These are phyloP conservation scores for Gouania willdenowi DNA, from an alignment of 2,797 vertebrate species.

Conservation along the genomic window DNA sequence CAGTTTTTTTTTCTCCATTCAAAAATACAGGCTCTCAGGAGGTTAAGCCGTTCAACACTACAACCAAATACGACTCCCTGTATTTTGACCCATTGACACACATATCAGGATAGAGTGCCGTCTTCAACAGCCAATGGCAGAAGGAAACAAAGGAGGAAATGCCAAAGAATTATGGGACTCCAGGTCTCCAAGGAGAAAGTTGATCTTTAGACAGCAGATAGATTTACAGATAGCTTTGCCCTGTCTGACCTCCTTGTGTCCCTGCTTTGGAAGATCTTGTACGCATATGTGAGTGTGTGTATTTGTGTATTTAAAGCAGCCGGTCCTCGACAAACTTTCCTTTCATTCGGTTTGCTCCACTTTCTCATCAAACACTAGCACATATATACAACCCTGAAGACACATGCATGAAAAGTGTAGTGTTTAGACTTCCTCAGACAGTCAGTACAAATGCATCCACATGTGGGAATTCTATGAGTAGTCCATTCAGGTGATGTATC, in stretches of 20 bases:
- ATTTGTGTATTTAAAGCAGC: slow-evolving; percentile 13
- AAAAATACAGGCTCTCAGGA: slow-evolving; percentile 21
- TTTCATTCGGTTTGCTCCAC: slow-evolving; percentile 23
- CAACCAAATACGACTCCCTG: slow-evolving; percentile 37
- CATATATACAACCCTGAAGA: slow-evolving; percentile 11
- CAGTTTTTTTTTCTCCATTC: slow-evolving; percentile 22
- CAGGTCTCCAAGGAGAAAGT: slow-evolving; percentile 62
- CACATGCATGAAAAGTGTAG: slow-evolving; percentile 12
- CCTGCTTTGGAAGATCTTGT: slow-evolving; percentile 20
- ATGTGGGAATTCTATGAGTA: slow-evolving; percentile 46
- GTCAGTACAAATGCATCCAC: slow-evolving; percentile 46
- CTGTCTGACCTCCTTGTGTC: slow-evolving; percentile 54
- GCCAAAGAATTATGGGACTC: slow-evolving; percentile 65
- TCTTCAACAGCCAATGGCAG: slow-evolving; percentile 36
- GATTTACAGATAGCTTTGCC: slow-evolving; percentile 70
- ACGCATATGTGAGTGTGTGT: slow-evolving; percentile 7
- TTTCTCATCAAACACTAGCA: slow-evolving; percentile 31
- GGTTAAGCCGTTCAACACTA: slow-evolving; percentile 19
- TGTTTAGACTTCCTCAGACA: slow-evolving; percentile 43
- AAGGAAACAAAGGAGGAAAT: slow-evolving; percentile 72
- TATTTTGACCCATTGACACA: slow-evolving; percentile 56
- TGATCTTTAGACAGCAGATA: slow-evolving; percentile 66
- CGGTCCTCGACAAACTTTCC: slow-evolving; percentile 45
- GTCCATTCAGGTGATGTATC: slow-evolving; percentile 51
- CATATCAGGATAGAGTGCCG: slow-evolving; percentile 37